Evolutionary conservation across 2,888 invertebrate genomes (phyloP), one percentile per base, ranked within the genome.

Genomic region (Petrolisthes cinctipes): DNA sequence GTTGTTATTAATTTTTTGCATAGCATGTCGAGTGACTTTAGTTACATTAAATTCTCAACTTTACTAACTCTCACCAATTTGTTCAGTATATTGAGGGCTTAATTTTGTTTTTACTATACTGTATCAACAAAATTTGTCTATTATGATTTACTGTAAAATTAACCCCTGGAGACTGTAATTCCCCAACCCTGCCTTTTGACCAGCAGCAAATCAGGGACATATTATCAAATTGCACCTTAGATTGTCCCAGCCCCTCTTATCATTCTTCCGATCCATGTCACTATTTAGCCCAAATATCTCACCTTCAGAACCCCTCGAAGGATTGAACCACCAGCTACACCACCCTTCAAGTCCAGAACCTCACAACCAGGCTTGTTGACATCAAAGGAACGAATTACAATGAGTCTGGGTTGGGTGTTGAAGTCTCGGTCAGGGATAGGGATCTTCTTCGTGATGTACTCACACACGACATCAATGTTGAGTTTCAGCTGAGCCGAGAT

Each of bases 291-390:
- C 9, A 4, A 9, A 4, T n/a, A 4, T 14, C 66, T 53, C 91
- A 94, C 95, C 93, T 96, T 97, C 54, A 99, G 94, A 53, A 99
- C 99, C 87, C 99, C 99, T 92, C 97, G 96, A 68, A 99, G 94
- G 92, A 99, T 98, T 92, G 99, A 99, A 75, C 99, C 99, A 91
- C 99, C 99, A 86, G 99, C 99, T 54, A 99, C 99, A 54, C 99
- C 99, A 71, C 99, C 99, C 93, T 98, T 97, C 86, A 99, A 94
- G 93, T 99, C 99, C 91, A 97, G 97, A 7, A 99, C 99, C 93
- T 99, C 99, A 93, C 98, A 99, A 78, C 99, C 99, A 5, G 99
- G 99, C 93, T 99, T 99, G 94, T 99, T 99, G 2, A 99, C 99
- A 93, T 99, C 99, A 93, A 99, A 99, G 5, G 99, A 99, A n/a